A percentile compares a stretch with the other conserved stretches of the same genome.
These are phyloP conservation scores for Scelioninae gen. 2 DNA, from an alignment of 2,888 invertebrate species.

Conservation along the genomic window DNA sequence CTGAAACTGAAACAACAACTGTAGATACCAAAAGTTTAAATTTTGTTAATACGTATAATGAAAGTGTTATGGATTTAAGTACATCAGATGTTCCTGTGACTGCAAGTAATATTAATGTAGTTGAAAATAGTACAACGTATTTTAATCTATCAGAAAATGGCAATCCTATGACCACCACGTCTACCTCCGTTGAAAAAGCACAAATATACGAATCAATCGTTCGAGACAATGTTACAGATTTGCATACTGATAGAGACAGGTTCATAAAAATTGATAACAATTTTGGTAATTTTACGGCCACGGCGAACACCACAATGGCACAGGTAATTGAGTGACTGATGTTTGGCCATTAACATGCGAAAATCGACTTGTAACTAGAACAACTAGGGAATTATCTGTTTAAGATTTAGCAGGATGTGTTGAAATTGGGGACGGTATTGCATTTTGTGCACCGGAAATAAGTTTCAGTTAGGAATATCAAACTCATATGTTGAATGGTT, in stretches of 20 bases:
- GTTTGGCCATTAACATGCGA: no score
- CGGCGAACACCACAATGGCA: not conserved
- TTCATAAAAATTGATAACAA: no score
- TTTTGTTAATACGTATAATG: not conserved
- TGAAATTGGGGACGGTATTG: no score
- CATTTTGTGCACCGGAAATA: no score
- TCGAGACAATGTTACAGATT: not conserved
- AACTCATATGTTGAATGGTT: no score
- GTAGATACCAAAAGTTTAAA: conserved; percentile 7
- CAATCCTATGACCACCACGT: no score
- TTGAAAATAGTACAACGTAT: conserved; percentile 55
- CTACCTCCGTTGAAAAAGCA: conserved; percentile 11
- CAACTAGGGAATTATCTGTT: no score
- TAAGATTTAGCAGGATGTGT: no score
- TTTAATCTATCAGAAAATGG: no score
- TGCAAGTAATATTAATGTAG: not conserved
- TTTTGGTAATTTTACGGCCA: not conserved
- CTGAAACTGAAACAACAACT: not conserved
- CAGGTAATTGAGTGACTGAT: not conserved
- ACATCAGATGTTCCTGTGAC: conserved; percentile 34
- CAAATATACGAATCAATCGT: not conserved
- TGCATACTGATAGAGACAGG: not conserved
- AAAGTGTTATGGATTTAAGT: conserved; percentile 8
- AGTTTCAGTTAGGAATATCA: no score
- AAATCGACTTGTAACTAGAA: no score